Conservation (phyloP, 2,797 vertebrate species). For the Pampus argenteus region DNA sequence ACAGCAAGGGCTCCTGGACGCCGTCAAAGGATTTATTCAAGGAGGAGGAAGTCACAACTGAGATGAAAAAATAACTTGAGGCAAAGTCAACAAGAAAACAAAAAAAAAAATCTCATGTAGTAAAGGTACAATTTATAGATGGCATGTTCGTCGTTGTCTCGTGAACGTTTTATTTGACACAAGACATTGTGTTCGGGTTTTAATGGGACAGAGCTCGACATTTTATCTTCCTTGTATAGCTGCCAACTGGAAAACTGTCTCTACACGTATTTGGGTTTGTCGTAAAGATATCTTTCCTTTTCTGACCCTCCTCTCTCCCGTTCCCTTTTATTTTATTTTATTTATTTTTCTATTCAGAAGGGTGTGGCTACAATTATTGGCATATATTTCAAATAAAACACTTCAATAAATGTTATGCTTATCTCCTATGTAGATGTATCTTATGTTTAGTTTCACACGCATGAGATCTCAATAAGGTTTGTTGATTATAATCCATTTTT, state of each 20-base stretch:
- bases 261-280: constrained; percentile 16
- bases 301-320: not conserved
- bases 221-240: constrained; percentile 63
- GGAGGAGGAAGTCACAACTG: constrained; percentile 45
- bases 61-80: too few species aligned
- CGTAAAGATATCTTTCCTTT: constrained; percentile 1
- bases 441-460: too few species aligned
- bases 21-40: constrained; percentile 54
- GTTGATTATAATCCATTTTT: too few species aligned
- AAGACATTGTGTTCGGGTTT: constrained; percentile 53
- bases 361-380: not conserved
- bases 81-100: too few species aligned
- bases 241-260: constrained; percentile 48
- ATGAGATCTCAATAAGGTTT: too few species aligned
- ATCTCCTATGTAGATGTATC: too few species aligned
- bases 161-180: constrained; percentile 69
- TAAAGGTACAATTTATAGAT: constrained; percentile 40
- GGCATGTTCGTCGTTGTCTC: constrained; percentile 48
- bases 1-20: constrained; percentile 58
- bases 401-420: too few species aligned
- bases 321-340: not conserved
- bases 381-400: too few species aligned
- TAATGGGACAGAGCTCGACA: constrained; percentile 64
- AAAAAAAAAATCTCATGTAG: constrained; percentile 14
- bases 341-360: constrained; percentile 37